phyloP scores from a whole-genome alignment of 64 coral and sea anemone species.

The Montipora efflorescens region DNA sequence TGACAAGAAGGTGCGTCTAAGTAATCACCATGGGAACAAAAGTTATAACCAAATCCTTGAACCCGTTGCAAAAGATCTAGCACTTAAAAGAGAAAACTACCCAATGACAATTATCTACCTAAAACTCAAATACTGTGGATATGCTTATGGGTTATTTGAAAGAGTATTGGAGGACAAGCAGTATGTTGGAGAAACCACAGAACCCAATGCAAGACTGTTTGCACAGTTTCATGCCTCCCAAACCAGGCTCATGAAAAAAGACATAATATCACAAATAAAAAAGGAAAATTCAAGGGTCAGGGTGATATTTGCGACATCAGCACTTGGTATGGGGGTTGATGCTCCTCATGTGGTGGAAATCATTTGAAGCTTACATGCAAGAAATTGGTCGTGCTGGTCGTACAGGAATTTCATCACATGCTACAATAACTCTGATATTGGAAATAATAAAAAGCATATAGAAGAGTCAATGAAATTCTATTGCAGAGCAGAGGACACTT shows the following conservation, averaged over 20 bases:
- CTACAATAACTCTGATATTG: not conserved
- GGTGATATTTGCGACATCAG: constrained; percentile 73
- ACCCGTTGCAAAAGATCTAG: constrained; percentile 64
- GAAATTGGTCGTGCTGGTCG: constrained; percentile 75
- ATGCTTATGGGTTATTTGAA: constrained; percentile 77
- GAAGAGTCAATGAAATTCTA: not conserved
- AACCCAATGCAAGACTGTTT: constrained; percentile 64
- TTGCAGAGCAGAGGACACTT: not conserved
- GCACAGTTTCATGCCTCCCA: constrained; percentile 68
- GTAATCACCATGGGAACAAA: constrained; percentile 10
- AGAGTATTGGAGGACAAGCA: constrained; percentile 39
- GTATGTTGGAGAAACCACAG: constrained; percentile 52
- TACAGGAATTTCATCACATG: not conserved
- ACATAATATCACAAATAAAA: constrained; percentile 55
- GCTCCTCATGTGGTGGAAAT: constrained; percentile 39
- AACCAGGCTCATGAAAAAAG: constrained; percentile 29
- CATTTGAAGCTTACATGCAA: constrained; percentile 79
- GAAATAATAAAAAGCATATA: not conserved
- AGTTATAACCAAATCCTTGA: constrained; percentile 35
- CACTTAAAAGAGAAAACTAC: constrained; percentile 49
- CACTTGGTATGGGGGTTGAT: constrained; percentile 84
- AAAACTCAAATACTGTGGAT: constrained; percentile 81
- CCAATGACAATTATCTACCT: constrained; percentile 82
- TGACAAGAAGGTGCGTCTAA: constrained; percentile 36
- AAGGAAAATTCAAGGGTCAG: constrained; percentile 62